phyloP scores from a whole-genome alignment of 2,888 invertebrate genomes.

The Ashinkailepas kermadecensis region DNA sequence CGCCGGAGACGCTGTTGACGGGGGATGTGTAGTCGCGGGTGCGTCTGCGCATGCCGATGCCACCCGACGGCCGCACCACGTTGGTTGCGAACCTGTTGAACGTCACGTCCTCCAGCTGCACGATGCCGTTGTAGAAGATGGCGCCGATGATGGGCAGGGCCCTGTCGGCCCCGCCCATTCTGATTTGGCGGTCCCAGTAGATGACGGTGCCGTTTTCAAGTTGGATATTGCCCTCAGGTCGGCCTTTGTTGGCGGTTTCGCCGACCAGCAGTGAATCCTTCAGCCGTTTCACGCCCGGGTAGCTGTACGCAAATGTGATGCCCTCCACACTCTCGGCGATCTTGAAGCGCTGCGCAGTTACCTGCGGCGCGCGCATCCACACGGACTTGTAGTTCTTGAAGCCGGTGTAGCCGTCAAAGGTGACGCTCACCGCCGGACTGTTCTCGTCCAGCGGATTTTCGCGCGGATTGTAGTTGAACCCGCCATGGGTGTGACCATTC shows the following conservation, averaged over 20 bases:
- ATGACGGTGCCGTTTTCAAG: background rate
- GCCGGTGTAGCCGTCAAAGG: background rate
- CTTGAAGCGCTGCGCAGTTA: background rate
- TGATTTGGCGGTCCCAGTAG: conserved; percentile 17
- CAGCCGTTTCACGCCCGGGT: background rate
- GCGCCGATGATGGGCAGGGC: conserved; percentile 16
- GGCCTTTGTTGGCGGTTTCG: conserved; percentile 19
- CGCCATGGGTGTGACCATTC: background rate
- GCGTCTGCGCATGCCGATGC: background rate
- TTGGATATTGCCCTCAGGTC: conserved; percentile 6
- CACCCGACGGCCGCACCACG: background rate
- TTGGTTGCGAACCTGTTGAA: background rate
- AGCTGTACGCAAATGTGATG: background rate
- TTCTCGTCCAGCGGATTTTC: background rate
- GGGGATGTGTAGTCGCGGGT: background rate
- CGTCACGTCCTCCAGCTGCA: background rate
- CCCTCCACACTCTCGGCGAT: conserved; percentile 19
- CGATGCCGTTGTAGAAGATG: background rate
- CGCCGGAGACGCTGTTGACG: background rate
- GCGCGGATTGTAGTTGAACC: conserved; percentile 1
- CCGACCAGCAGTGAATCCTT: conserved; percentile 1
- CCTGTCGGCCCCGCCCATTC: conserved; percentile 14
- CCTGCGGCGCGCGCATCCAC: background rate
- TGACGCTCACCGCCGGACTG: background rate
- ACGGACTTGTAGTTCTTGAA: conserved; percentile 21